Conservation (phyloP, 2,797 vertebrate genomes). For the Crax fasciolata region DNA sequence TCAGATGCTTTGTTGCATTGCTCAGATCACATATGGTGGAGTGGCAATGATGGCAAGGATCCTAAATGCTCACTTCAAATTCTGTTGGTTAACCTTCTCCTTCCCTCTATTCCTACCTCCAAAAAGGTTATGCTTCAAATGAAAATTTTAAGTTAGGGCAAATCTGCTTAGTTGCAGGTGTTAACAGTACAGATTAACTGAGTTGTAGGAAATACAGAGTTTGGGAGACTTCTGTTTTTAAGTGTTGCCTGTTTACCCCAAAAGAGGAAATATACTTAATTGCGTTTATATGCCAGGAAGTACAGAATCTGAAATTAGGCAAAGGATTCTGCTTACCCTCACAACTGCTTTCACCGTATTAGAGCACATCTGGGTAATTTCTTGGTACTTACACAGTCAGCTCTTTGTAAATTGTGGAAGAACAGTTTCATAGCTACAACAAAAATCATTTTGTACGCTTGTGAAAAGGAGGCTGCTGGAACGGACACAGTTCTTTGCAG, state of each 20-base stretch:
- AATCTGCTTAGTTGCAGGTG: neutral
- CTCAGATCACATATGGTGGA: rapidly evolving
- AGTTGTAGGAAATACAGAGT: neutral
- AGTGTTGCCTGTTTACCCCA: neutral
- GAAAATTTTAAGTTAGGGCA: neutral
- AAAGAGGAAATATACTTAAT: slow-evolving; percentile 62
- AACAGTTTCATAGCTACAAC: neutral
- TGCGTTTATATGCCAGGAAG: slow-evolving; percentile 29
- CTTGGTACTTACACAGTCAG: neutral
- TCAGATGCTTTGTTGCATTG: neutral
- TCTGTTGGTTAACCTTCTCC: neutral
- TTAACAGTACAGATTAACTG: neutral
- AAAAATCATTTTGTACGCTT: rapidly evolving
- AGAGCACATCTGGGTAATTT: neutral
- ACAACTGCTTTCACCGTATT: neutral
- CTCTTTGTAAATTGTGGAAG: neutral
- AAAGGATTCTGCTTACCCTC: neutral
- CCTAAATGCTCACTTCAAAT: neutral
- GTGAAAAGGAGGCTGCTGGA: neutral
- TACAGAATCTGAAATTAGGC: slow-evolving; percentile 57
- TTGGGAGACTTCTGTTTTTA: neutral
- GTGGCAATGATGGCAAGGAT: rapidly evolving
- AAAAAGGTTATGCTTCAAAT: neutral
- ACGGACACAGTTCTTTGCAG: neutral
- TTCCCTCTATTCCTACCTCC: neutral